Evolutionary conservation across 2,113 vertebrate species (phyloP), one percentile per base, ranked within the genome.

Genomic region (Vimba vimba): DNA sequence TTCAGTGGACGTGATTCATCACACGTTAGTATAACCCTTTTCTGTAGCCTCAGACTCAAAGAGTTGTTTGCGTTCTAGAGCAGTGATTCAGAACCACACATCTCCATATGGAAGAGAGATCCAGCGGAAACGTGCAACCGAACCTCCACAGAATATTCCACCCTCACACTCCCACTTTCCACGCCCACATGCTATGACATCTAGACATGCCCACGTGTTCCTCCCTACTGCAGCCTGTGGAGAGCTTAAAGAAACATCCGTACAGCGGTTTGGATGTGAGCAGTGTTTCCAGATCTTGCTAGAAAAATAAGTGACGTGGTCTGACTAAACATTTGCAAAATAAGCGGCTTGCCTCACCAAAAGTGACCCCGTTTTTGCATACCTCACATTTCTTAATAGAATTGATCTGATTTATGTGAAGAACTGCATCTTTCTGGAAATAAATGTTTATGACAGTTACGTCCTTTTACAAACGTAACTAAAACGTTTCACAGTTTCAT

Each of bases 131-230:
- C 50, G 52, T n/a, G 79, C 68, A 78, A 50, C 82, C 59, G 33
- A 33, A 33, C 33, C 0, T 83, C 79, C 80, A 64, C 66, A 75
- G 74, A 80, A 71, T 69, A 4, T 25, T 79, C 36, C 85, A 36
- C 80, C 69, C 75, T 68, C 74, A 68, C 27, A 62, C 85, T 45
- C 75, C 80, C 74, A 83, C 87, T 11, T 45, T 45, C 68, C 60
- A 91, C 87, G 15, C 88, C 88, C 78, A 85, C 87, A 50, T 55
- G 52, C 15, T 30, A 15, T 84, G 79, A 85, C 88, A 52, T 19
- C 59, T 4, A 30, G 66, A 83, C 71, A 82, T 17, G 45, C 47
- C 64, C 52, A 84, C n/a, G 71, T 69, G 50, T 60, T 6, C 27
- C 81, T 84, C 25, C 52, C 25, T 57, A 50, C 21, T 80, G 57